Evolutionary conservation across 1,140 invertebrate genomes (phyloP).

Genomic region (Aphaenogaster floridana): DNA sequence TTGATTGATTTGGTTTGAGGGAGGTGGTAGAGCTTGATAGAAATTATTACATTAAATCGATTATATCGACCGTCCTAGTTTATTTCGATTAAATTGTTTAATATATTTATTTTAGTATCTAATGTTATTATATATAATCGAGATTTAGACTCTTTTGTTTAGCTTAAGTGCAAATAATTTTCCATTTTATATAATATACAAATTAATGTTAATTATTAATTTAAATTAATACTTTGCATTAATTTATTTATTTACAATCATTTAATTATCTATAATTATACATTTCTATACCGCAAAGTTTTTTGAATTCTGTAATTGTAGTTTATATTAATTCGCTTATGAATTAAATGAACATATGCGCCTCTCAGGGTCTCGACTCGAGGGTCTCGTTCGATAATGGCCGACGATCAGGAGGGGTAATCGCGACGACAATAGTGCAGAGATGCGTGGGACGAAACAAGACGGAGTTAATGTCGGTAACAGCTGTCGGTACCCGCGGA

Average conservation of each 20-base stretch:
- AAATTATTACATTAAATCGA: not conserved
- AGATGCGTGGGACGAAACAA: constrained; percentile 58
- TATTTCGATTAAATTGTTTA: not conserved
- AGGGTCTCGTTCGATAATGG: constrained; percentile 37
- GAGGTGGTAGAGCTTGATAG: not conserved
- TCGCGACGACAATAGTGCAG: constrained; percentile 34
- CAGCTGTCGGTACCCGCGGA: constrained; percentile 77
- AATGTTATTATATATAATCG: not conserved
- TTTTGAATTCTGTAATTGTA: not conserved
- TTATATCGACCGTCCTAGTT: not conserved
- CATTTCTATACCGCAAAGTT: not conserved
- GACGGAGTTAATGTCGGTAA: constrained; percentile 75
- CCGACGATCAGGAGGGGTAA: constrained; percentile 29
- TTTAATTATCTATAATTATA: not conserved
- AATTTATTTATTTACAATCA: not conserved
- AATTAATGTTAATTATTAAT: constrained; percentile 1
- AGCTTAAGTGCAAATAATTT: not conserved
- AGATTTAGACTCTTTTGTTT: not conserved
- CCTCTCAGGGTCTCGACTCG: not conserved
- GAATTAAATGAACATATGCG: constrained; percentile 48
- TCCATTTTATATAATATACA: not conserved
- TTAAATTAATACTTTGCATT: not conserved
- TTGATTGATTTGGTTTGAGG: constrained; percentile 26
- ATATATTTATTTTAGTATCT: not conserved
- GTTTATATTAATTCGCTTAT: constrained; percentile 8